phyloP scores from a whole-genome alignment of 1,140 invertebrate genomes.

The Grapholita molesta region DNA sequence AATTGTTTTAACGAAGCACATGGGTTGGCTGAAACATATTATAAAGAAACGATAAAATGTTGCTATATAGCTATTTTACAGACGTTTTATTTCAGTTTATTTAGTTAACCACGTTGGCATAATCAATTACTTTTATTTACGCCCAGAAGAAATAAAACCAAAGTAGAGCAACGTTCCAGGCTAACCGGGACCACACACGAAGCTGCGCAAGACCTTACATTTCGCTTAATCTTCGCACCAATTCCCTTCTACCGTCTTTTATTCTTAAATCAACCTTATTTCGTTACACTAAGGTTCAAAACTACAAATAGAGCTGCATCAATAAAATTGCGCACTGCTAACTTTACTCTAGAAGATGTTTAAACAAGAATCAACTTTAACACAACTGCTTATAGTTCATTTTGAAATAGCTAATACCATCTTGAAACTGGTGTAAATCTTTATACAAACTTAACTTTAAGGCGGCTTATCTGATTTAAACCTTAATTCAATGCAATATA shows the following conservation, averaged over 20 bases:
- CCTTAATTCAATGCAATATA: background rate
- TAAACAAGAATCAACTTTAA: background rate
- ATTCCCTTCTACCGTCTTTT: background rate
- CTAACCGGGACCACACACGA: slow-evolving; percentile 7
- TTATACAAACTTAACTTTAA: background rate
- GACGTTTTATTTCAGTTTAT: background rate
- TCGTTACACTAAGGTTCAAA: background rate
- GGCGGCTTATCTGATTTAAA: background rate
- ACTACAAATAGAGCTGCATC: background rate
- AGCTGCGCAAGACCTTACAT: slow-evolving; percentile 5
- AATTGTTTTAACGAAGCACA: too few relatives aligned
- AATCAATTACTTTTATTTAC: background rate
- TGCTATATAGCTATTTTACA: background rate
- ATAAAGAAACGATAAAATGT: background rate
- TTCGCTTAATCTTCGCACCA: background rate
- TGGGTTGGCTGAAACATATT: background rate
- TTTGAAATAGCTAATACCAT: background rate
- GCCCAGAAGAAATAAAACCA: background rate
- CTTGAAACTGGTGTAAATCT: background rate
- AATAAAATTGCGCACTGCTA: background rate
- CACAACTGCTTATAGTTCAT: background rate
- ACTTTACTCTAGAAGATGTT: background rate
- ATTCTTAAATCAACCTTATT: background rate
- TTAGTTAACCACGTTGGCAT: background rate
- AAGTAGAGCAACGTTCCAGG: slow-evolving; percentile 5